Evolutionary conservation across 2,113 vertebrate species (phyloP).

Genomic region (Fulmarus glacialis): DNA sequence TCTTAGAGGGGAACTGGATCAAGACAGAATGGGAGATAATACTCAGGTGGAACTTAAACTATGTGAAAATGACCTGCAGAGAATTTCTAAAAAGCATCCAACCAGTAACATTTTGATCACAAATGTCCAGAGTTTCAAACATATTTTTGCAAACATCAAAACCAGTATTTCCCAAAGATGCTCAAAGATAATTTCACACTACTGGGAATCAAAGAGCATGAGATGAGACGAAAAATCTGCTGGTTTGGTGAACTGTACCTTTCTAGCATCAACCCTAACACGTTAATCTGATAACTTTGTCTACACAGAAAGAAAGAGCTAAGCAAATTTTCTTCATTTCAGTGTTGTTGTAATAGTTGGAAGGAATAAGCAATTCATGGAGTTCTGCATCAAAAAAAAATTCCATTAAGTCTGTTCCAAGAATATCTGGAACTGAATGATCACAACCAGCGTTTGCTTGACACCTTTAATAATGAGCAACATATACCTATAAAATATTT

Average conservation of each 20-base stretch:
- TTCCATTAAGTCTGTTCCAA: not conserved
- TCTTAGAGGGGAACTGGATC: not conserved
- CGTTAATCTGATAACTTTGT: not conserved
- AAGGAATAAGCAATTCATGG: not conserved
- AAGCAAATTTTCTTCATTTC: not conserved
- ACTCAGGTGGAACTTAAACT: not conserved
- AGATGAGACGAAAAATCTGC: not conserved
- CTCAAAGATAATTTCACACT: not conserved
- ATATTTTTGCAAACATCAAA: not conserved
- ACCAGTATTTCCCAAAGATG: not conserved
- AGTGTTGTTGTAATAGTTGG: not conserved
- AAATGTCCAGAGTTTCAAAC: not conserved
- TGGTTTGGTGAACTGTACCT: not conserved
- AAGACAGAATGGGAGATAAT: not conserved
- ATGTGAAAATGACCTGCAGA: not conserved
- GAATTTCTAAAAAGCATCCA: not conserved
- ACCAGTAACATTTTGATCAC: not conserved
- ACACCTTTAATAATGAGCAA: not conserved
- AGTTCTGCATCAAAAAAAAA: not conserved
- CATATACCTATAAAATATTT: not conserved
- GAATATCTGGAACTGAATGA: not conserved
- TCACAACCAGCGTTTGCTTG: not conserved
- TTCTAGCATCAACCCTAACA: not conserved
- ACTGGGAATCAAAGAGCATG: not conserved
- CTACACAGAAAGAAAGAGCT: not conserved